phyloP scores from a whole-genome alignment of 92 coral and sea anemone genomes.

The Anthopleura xanthogrammica region DNA sequence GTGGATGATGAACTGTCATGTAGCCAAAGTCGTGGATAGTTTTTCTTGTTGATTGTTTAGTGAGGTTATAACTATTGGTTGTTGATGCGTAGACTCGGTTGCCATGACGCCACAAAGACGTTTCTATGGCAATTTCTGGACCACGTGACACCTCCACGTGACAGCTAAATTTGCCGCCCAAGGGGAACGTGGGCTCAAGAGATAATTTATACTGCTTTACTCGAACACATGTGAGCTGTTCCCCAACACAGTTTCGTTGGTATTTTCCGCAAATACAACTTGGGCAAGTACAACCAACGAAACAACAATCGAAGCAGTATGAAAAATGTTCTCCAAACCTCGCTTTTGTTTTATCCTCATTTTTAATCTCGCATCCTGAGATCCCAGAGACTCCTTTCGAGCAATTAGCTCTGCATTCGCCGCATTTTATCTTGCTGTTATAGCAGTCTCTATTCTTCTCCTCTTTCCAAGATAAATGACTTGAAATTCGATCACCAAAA shows the following conservation, averaged over 20 bases:
- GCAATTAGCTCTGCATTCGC: conserved; percentile 54
- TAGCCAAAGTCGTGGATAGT: conserved; percentile 66
- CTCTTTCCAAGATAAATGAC: conserved; percentile 40
- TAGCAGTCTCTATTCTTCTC: conserved; percentile 47
- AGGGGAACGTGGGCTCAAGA: conserved; percentile 54
- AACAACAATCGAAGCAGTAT: conserved; percentile 78
- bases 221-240: conserved; percentile 55
- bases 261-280: conserved; percentile 57
- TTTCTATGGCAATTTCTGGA: conserved; percentile 55
- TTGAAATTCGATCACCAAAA: conserved; percentile 45
- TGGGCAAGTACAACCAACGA: conserved; percentile 51
- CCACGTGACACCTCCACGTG: conserved; percentile 56
- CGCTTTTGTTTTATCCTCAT: conserved; percentile 3
- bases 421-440: conserved; percentile 38
- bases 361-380: conserved; percentile 47
- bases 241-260: conserved; percentile 38
- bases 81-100: conserved; percentile 26
- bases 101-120: conserved; percentile 68
- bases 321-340: conserved; percentile 65
- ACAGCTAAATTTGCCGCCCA: conserved; percentile 56
- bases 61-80: conserved; percentile 28
- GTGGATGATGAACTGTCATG: conserved; percentile 57
- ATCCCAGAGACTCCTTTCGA: conserved; percentile 27
- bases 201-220: conserved; percentile 48
- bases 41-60: conserved; percentile 13